Percentiles rank a stretch among this genome's conserved stretches.
Conservation (phyloP, 2,888 invertebrate species). For the Chirona hameri region DNA sequence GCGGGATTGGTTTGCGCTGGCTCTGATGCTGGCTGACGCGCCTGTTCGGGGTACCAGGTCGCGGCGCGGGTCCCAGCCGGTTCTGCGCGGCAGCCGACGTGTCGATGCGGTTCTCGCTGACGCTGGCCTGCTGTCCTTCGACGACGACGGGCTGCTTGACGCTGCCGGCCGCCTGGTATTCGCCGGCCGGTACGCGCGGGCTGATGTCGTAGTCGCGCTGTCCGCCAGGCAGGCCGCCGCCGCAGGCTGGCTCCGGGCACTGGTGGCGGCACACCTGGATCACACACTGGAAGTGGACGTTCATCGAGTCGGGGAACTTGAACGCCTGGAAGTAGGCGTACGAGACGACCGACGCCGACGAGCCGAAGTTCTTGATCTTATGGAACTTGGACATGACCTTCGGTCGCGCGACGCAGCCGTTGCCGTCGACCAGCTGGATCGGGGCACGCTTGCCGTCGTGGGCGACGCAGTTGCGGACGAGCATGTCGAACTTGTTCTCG, state of each 20-base stretch:
- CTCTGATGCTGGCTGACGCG: slow-evolving; percentile 56
- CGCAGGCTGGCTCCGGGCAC: slow-evolving; percentile 87
- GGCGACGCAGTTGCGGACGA: slow-evolving; percentile 89
- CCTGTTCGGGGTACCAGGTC: no score
- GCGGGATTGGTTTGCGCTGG: slow-evolving; percentile 31
- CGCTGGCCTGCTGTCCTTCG: slow-evolving; percentile 64
- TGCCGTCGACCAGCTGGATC: slow-evolving; percentile 72
- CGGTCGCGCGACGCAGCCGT: slow-evolving; percentile 86
- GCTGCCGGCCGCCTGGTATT: slow-evolving; percentile 36
- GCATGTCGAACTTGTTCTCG: slow-evolving; percentile 91
- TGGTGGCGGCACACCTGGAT: slow-evolving; percentile 92
- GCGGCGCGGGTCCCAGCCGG: slow-evolving; percentile 53
- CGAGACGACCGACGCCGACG: slow-evolving; percentile 87
- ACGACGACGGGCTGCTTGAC: slow-evolving; percentile 32
- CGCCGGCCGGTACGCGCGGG: slow-evolving; percentile 27
- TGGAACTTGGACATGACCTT: slow-evolving; percentile 92
- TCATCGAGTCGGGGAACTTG: slow-evolving; percentile 95
- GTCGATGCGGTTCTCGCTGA: slow-evolving; percentile 68
- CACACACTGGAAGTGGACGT: slow-evolving; percentile 94
- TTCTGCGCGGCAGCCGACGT: slow-evolving; percentile 39
- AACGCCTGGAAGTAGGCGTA: slow-evolving; percentile 96
- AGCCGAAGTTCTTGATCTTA: slow-evolving; percentile 92
- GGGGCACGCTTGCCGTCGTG: slow-evolving; percentile 75
- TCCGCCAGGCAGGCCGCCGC: slow-evolving; percentile 46
- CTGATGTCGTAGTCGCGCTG: neutral